phyloP scores from a whole-genome alignment of 2,888 invertebrate genomes.

The Amblyjoppa fuscipennis region DNA sequence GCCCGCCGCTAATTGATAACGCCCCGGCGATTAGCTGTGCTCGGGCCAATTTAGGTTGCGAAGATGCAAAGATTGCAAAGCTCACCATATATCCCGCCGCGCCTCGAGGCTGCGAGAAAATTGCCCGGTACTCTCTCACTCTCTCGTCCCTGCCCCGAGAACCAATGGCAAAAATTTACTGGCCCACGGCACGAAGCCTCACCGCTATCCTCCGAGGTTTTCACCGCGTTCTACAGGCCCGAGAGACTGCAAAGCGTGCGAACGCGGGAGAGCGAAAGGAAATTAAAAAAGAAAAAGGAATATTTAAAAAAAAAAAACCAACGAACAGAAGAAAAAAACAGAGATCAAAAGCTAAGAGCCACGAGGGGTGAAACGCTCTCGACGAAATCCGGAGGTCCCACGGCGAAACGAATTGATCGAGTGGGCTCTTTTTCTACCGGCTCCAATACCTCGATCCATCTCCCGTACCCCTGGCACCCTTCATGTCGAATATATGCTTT shows the following conservation, averaged over 20 bases:
- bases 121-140: constrained; percentile 71
- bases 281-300: constrained; percentile 9
- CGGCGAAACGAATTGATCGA: constrained; percentile 65
- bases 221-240: constrained; percentile 61
- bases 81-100: constrained; percentile 73
- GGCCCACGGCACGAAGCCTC: constrained; percentile 62
- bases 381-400: constrained; percentile 26
- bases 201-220: constrained; percentile 64
- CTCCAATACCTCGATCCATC: constrained; percentile 12
- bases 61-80: constrained; percentile 78
- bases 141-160: constrained; percentile 17
- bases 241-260: constrained; percentile 50
- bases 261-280: constrained; percentile 31
- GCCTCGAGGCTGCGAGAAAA: constrained; percentile 75
- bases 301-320: constrained; percentile 23
- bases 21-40: constrained; percentile 79
- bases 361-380: constrained; percentile 42
- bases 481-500: constrained; percentile 7
- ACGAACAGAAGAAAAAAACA: constrained; percentile 25
- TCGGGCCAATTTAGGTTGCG: constrained; percentile 79
- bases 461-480: not conserved
- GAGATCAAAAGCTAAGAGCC: constrained; percentile 62
- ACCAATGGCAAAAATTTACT: constrained; percentile 66
- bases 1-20: constrained; percentile 79
- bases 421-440: constrained; percentile 37